phyloP scores from a whole-genome alignment of 1,140 invertebrate species.

The Hydropsyche tenuis region DNA sequence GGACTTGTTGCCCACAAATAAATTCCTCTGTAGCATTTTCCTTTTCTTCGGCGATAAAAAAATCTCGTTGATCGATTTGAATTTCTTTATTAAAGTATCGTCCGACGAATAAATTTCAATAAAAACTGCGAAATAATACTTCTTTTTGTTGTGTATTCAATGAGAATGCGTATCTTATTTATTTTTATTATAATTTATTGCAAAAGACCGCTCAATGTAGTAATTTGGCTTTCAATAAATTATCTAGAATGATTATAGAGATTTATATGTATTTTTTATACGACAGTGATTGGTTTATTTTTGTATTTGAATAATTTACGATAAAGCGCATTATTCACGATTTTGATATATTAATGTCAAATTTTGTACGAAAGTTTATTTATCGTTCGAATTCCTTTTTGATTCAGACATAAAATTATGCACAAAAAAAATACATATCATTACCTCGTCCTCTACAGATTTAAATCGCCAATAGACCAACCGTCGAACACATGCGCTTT shows the following conservation, averaged over 20 bases:
- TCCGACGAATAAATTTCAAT: too few species aligned
- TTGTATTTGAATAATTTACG: slow-evolving; percentile 12
- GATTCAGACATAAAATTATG: background rate
- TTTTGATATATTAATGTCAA: slow-evolving; percentile 4
- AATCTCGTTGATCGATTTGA: too few species aligned
- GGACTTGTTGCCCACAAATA: too few species aligned
- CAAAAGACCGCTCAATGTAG: slow-evolving; percentile 1
- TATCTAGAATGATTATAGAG: slow-evolving; percentile 12
- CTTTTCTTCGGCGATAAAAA: too few species aligned
- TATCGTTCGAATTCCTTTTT: background rate
- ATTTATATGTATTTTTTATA: slow-evolving; percentile 20
- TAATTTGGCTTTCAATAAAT: slow-evolving; percentile 28
- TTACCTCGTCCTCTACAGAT: too few species aligned
- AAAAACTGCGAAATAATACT: too few species aligned
- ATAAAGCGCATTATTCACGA: slow-evolving; percentile 12
- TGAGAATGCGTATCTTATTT: background rate
- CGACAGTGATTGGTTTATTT: slow-evolving; percentile 26
- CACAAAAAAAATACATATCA: background rate
- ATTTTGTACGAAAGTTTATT: background rate
- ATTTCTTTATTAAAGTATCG: too few species aligned
- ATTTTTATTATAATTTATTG: slow-evolving; percentile 22
- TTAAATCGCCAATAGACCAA: too few species aligned
- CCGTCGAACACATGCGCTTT: too few species aligned
- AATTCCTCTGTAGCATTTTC: too few species aligned
- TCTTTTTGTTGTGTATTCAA: too few species aligned